Evolutionary conservation across 2,888 invertebrate species (phyloP), one percentile per base, ranked within the genome.

Genomic region (Chironomus riparius): DNA sequence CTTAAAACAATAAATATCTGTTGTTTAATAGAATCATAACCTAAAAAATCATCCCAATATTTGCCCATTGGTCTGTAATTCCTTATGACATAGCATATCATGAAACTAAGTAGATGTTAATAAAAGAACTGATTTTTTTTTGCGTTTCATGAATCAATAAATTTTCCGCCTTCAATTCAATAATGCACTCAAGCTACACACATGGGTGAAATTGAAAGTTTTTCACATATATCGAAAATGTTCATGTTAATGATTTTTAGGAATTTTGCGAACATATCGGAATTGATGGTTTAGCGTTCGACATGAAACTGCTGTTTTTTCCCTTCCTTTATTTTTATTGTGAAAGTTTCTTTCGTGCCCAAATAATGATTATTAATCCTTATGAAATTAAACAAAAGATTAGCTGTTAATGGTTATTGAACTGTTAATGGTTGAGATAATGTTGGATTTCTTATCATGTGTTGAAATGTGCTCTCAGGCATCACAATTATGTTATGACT

Each of bases 111-210:
- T 28, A 38, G 10, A 38, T 38, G 38, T 38, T 38, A 38, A 38
- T 65, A 65, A 65, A 65, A 65, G 65, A 65, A 65, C 21, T 65
- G 21, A 65, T 21, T 21, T 65, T n/a, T n/a, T 65, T 65, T 65
- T 24, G 38, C 10, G 38, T 38, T 38, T 38, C 38, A 38, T 38
- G 38, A 10, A 38, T 56, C 56, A 56, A 56, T 56, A 5, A 15
- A 6, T 15, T 18, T 56, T 56, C 56, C 56, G 6, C 56, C 15
- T 56, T 15, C 18, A 56, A 56, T 56, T 50, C n/a, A 6, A 15
- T 7, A 18, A 56, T 56, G 7, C 56, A 56, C 56, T 38, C 38
- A 38, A 38, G 38, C 38, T 38, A 1, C 10, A 38, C 10, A 38
- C 38, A 10, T 10, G n/a, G 18, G 6, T 65, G 65, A 65, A 65